phyloP scores from a whole-genome alignment of 2,113 vertebrate species.

The Hippocampus abdominalis region DNA sequence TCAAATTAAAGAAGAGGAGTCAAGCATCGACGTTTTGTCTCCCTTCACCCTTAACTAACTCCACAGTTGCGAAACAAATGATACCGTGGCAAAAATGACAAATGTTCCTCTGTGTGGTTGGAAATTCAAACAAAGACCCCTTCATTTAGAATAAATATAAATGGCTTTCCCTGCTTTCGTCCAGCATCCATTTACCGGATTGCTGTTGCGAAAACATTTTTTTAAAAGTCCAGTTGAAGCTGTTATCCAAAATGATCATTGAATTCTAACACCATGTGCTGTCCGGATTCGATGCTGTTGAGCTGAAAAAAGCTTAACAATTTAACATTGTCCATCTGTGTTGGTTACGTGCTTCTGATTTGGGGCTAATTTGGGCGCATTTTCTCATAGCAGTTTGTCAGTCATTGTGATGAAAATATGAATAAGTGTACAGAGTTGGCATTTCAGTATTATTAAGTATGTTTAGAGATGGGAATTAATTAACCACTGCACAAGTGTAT shows the following conservation, averaged over 20 bases:
- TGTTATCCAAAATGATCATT: not conserved
- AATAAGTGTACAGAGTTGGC: no score
- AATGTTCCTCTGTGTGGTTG: conserved; percentile 26
- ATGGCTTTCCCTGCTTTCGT: not conserved
- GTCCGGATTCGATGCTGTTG: not conserved
- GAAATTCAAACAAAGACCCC: conserved; percentile 21
- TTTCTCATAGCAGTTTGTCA: no score
- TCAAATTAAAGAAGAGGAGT: conserved; percentile 6
- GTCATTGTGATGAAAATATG: no score
- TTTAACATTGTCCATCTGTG: no score
- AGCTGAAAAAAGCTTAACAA: no score
- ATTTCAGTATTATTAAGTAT: no score
- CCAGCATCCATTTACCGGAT: not conserved
- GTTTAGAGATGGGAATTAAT: no score
- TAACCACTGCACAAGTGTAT: no score
- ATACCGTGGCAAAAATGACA: conserved; percentile 2
- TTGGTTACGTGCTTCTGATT: no score
- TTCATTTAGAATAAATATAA: not conserved
- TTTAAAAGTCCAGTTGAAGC: not conserved
- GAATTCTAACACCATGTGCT: not conserved
- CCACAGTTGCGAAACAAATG: not conserved
- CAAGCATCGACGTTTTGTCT: not conserved
- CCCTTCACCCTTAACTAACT: not conserved
- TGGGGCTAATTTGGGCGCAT: no score
- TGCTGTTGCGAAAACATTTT: not conserved